Base-by-base conservation (phyloP, 1,140 invertebrate species). In the Drosophila hydei region DNA sequence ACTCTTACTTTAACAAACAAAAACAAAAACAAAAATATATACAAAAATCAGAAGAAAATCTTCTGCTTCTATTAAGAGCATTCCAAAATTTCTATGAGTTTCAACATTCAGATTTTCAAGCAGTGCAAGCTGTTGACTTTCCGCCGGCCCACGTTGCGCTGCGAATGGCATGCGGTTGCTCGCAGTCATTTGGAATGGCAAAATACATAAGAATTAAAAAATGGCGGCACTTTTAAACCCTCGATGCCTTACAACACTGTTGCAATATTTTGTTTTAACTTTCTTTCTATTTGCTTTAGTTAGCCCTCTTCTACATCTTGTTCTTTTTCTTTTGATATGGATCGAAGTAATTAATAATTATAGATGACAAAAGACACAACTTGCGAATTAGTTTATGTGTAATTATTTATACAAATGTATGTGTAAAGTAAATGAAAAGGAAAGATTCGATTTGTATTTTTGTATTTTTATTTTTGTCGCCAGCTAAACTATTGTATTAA, bases 401-500 rank as follows among this genome's bases (percentile, higher is more conserved):
- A 87, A 62, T 75, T 68, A 68, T 72, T 61, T 72, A 72, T 75
- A 65, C 69, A 67, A 63, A 64, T 71, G 58, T 63, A 69, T 79
- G 73, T 84, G 79, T 87, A 84, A 87, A 72, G 69, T 75, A 85
- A 79, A 85, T 73, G 68, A 61, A 74, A 77, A 52, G 62, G 65
- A 79, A 72, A 63, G 71, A 76, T 68, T 61, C 59, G 38, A 69
- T 48, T 76, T 80, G 67, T 85, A 84, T 77, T 84, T 85, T 84
- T 76, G 80, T 45, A 69, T 43, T 76, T 76, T 63, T 85, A 84
- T 83, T 84, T 85, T 84, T 74, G 80, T 81, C 80, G 77, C 81
- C 81, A 85, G 81, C 81, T 75, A 75, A 85, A 87, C 80, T 84
- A 84, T 81, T 85, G 80, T 84, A 84, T 84, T 84, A 85, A 85